These are phyloP conservation scores for Cheilosia vernalis DNA, from an alignment of 2,888 invertebrate species.

Conservation along the genomic window DNA sequence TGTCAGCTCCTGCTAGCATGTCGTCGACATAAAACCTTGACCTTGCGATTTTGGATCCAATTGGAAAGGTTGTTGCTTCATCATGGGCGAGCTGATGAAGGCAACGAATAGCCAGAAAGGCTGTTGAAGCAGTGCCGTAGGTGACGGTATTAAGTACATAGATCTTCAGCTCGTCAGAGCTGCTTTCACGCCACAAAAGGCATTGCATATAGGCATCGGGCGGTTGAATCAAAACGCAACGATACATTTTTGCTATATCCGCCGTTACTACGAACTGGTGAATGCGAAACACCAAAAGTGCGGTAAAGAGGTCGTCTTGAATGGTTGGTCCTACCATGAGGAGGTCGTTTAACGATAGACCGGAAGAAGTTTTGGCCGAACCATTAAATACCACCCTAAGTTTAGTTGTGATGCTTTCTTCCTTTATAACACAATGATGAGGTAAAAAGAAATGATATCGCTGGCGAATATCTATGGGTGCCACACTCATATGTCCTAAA, in stretches of 20 bases:
- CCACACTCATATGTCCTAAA: too few species aligned
- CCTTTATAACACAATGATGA: too few species aligned
- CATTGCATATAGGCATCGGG: slow-evolving; percentile 19
- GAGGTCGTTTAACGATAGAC: slow-evolving; percentile 31
- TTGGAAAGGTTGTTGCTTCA: slow-evolving; percentile 6
- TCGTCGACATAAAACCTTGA: slow-evolving; percentile 24
- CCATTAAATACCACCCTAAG: too few species aligned
- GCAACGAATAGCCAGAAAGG: slow-evolving; percentile 18
- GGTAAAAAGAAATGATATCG: too few species aligned
- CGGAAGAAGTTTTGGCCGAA: slow-evolving; percentile 5
- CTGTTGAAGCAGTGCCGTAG: slow-evolving; percentile 7
- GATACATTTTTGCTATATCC: slow-evolving; percentile 33
- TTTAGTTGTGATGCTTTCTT: too few species aligned
- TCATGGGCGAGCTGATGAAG: slow-evolving; percentile 18
- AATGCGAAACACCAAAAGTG: slow-evolving; percentile 9
- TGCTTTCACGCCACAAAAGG: slow-evolving; percentile 11
- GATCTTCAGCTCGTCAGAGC: neutral
- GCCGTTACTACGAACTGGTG: slow-evolving; percentile 22
- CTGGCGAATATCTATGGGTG: too few species aligned
- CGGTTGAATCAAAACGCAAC: neutral
- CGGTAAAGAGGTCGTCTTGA: slow-evolving; percentile 6
- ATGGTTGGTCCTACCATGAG: slow-evolving; percentile 42
- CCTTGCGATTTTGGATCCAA: neutral
- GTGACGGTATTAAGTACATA: slow-evolving; percentile 10
- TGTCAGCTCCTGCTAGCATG: slow-evolving; percentile 5